Conservation (phyloP, 2,113 vertebrate genomes). For the Columbina picui region DNA sequence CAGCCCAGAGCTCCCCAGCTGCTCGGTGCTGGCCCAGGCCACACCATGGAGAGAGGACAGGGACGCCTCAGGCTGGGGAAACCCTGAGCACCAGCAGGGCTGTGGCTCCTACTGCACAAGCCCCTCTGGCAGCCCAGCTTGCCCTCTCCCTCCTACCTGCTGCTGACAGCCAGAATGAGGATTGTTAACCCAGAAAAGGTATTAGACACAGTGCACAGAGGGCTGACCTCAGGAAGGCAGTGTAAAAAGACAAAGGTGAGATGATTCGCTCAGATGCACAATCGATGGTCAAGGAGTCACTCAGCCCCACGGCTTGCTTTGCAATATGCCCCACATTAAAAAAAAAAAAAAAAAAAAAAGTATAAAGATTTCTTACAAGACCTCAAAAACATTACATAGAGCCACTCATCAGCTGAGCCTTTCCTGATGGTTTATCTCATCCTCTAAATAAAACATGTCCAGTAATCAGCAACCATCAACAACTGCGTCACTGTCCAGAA, state of each 20-base stretch:
- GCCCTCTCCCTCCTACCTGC: not conserved
- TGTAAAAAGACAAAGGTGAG: not conserved
- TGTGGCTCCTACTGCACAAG: not conserved
- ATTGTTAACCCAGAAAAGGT: not conserved
- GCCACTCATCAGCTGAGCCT: not conserved
- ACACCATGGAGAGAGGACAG: not conserved
- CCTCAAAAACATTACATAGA: not conserved
- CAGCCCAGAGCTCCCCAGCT: not conserved
- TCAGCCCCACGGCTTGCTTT: not conserved
- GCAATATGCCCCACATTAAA: not conserved
- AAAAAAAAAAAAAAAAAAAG: not conserved
- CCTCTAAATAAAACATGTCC: constrained; percentile 10
- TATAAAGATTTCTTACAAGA: not conserved
- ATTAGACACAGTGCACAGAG: not conserved
- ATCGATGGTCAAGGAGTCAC: not conserved
- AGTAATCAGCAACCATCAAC: not conserved
- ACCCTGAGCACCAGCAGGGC: not conserved
- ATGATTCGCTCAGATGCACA: not conserved
- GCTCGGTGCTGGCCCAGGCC: not conserved
- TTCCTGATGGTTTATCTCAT: not conserved
- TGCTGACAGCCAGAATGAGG: not conserved
- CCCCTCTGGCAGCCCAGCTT: not conserved
- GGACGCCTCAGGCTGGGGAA: not conserved
- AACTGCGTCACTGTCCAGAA: not conserved
- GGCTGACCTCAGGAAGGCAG: not conserved